Conservation (phyloP, 2,888 invertebrate species). For the Apodemia zela region DNA sequence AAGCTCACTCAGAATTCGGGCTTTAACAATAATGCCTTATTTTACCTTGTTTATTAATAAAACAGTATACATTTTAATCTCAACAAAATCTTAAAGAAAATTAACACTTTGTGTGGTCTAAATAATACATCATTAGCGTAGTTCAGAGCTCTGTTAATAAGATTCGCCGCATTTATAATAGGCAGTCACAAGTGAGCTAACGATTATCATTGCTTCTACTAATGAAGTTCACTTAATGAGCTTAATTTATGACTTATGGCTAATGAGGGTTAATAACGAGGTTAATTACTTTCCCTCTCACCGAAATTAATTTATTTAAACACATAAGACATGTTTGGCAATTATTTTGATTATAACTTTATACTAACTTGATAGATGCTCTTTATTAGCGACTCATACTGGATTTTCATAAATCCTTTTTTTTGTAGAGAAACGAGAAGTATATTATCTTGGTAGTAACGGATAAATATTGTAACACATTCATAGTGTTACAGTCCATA, state of each 20-base stretch:
- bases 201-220: constrained; percentile 7
- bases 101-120: constrained; percentile 27
- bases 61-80: neutral
- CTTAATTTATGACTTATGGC: neutral
- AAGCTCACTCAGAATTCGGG: neutral
- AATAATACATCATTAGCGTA: constrained; percentile 36
- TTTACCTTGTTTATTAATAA: too few relatives aligned
- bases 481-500: too few relatives aligned
- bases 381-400: too few relatives aligned
- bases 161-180: constrained; percentile 9
- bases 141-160: constrained; percentile 4
- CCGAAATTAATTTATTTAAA: neutral
- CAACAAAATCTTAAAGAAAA: neutral
- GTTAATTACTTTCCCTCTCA: constrained; percentile 10
- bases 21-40: too few relatives aligned
- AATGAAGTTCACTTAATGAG: constrained; percentile 8
- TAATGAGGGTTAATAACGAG: constrained; percentile 1
- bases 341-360: neutral
- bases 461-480: too few relatives aligned
- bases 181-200: constrained; percentile 2
- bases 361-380: neutral
- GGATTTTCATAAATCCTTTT: too few relatives aligned
- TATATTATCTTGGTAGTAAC: too few relatives aligned
- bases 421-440: too few relatives aligned
- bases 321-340: neutral